These are phyloP conservation scores for Phenganax marumi DNA, from an alignment of 92 coral and sea anemone genomes.

Conservation along the genomic window DNA sequence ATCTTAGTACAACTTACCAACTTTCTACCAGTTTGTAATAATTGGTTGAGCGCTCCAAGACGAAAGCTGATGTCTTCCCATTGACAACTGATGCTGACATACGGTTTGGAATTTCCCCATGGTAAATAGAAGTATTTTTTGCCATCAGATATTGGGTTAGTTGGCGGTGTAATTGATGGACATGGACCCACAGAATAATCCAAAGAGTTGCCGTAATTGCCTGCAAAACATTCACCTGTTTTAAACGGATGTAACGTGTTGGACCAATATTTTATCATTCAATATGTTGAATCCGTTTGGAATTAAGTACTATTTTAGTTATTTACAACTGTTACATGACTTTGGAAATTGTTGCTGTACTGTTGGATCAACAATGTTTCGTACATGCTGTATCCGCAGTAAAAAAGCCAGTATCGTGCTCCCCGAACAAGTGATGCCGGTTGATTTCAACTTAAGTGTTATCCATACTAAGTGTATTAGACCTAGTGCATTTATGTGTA, in stretches of 20 bases:
- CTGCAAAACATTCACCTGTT: slow-evolving; percentile 32
- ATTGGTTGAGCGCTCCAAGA: slow-evolving; percentile 77
- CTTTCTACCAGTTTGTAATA: slow-evolving; percentile 61
- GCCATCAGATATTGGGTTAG: slow-evolving; percentile 83
- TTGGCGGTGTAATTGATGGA: slow-evolving; percentile 88
- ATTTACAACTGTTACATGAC: too few relatives aligned
- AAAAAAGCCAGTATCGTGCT: too few relatives aligned
- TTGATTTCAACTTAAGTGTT: too few relatives aligned
- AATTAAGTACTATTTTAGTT: too few relatives aligned
- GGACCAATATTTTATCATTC: neutral
- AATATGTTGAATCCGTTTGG: too few relatives aligned
- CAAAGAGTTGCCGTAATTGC: slow-evolving; percentile 92
- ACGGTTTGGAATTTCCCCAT: slow-evolving; percentile 90
- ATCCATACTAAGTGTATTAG: too few relatives aligned
- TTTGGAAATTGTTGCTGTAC: too few relatives aligned
- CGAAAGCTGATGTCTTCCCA: slow-evolving; percentile 92
- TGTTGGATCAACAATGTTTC: too few relatives aligned
- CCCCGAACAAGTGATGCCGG: too few relatives aligned
- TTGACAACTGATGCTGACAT: slow-evolving; percentile 77
- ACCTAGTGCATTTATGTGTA: too few relatives aligned
- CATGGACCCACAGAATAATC: slow-evolving; percentile 79
- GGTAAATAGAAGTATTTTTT: slow-evolving; percentile 80
- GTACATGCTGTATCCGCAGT: too few relatives aligned
- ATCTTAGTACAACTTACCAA: slow-evolving; percentile 62
- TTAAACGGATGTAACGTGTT: neutral